Base-by-base conservation (phyloP, 2,797 vertebrate species). In the Galagoides demidoff region DNA sequence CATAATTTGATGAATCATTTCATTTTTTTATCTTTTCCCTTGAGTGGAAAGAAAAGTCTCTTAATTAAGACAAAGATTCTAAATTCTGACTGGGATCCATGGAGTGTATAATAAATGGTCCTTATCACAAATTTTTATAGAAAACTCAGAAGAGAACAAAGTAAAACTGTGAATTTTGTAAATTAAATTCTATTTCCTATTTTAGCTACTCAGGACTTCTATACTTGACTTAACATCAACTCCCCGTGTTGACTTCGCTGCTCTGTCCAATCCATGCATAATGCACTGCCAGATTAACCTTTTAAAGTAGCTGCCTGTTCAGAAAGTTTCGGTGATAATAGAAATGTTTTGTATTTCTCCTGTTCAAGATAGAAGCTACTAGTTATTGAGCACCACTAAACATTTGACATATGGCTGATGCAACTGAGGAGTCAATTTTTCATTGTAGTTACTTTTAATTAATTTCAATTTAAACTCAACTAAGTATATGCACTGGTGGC, bases 1-100 rank as follows among this genome's bases (percentile, higher is more conserved):
- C 73, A 93, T 74, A 79, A 93, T 63, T 11, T 49, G 52, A 59
- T 95, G 85, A 92, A 59, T 96, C 90, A 96, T 79, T 55, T 92
- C 23, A 70, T 90, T 82, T 74, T 85, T 76, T 66, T 29, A 31
- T 7, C 37, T 71, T 71, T 70, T 64, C 49, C 96, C 17, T 11
- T 59, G 31, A 45, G 8, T 76, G 43, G 27, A 74, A 94, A 55
- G 92, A 74, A 92, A 57, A 85, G 78, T 90, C 57, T 96, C 45
- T 61, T 64, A 37, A 59, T 57, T 25, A 85, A 87, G 73, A 73
- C 19, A 77, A 81, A 19, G 29, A 92, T 82, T 89, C 45, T 78
- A 91, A 88, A 92, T 90, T 89, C 64, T 79, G 11, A 31, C 52
- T 87, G 68, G 12, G 78, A 55, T 64, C 29, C 25, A 13, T 85